Base-by-base conservation (phyloP, 2,888 invertebrate genomes). In the Copidosoma aretas region DNA sequence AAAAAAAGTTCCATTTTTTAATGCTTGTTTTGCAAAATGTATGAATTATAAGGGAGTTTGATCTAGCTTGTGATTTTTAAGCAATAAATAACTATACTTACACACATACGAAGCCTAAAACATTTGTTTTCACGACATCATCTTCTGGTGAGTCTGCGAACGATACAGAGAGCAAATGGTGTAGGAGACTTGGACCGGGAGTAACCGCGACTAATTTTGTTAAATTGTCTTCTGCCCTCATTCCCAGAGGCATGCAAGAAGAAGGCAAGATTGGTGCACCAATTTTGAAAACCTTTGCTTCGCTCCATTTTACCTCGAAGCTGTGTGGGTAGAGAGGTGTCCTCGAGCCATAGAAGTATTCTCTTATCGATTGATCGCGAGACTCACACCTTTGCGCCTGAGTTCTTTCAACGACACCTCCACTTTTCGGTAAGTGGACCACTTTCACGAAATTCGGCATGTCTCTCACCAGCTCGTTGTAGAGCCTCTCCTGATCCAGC, bases 161-260 rank as follows among this genome's bases (percentile, higher is more conserved):
- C 76, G 94, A 94, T 2, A 98, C 90, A 10, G 96, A 93, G 17
- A 98, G 86, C 72, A 98, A 85, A 79, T 97, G 95, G 86, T 98
- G 95, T 57, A 93, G 86, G 58, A 98, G 87, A 72, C 90, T 89
- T 0, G 89, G 87, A 78, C 92, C 89, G 1, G 95, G 92, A 69
- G 90, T 88, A 49, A 96, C 90, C 0, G 90, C 86, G 41, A 97
- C 95, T 63, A 97, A 86, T 86, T 95, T 95, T 0, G 95, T 96
- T 72, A 93, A 87, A 81, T 94, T 95, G 84, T 98, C 97, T 80
- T 93, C 93, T 0, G 90, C 85, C 79, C 94, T 94, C 95, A 97
- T 97, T 60, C 98, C 98, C 68, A 97, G 88, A 0, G 98, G 98
- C 90, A 98, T 91, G 83, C 97, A 97, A 1, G 97, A 97, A 79